Base-by-base conservation (phyloP, 2,888 invertebrate species). In the Standfussiana lucernea region DNA sequence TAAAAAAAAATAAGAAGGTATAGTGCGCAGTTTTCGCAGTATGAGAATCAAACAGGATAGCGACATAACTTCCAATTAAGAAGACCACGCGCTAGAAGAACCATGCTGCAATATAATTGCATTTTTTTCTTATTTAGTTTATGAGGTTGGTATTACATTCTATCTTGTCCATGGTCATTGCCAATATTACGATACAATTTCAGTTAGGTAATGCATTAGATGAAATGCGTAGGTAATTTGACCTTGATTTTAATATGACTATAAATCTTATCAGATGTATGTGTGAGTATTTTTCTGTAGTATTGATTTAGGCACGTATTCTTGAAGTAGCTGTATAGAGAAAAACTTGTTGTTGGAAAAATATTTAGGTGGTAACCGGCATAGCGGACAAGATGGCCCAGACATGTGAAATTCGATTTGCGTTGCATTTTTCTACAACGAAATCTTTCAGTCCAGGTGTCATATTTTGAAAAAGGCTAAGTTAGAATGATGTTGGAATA, bases 91-190 rank as follows among this genome's bases (percentile, higher is more conserved):
- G 18, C 13, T 10, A 59, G 32, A 59, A 32, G 10, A 10, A 11
- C 11, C 11, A 35, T 21, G 18, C 10, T 4, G 32, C 21, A 24
- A 35, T 35, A 10, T 11, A 56, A 28, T 15, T 53, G 13, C 13
- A 15, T 24, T 56, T 32, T 45, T 28, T 62, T 47, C 40, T 18
- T 40, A 10, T 8, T 8, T 18, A 8, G 21, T 40, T 53, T 66
- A 53, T 15, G 50, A 37, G 15, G 28, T 47, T 74, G 59, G 28
- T 71, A 59, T n/a, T 45, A 24, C 62, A 68, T 65, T 75, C 65
- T 75, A 50, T 72, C 47, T 40, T 65, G 65, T 65, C 35, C 75
- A 83, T 72, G 82, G 81, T 75, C 82, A 83, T 50, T 81, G 50
- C 40, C 81, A 78, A 21, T 73, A 64, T 24, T 56, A 65, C 35